A percentile compares a stretch with the other conserved stretches of the same genome.
These are phyloP conservation scores for Cataglyphis hispanica DNA, from an alignment of 1,140 invertebrate genomes.

Conservation along the genomic window DNA sequence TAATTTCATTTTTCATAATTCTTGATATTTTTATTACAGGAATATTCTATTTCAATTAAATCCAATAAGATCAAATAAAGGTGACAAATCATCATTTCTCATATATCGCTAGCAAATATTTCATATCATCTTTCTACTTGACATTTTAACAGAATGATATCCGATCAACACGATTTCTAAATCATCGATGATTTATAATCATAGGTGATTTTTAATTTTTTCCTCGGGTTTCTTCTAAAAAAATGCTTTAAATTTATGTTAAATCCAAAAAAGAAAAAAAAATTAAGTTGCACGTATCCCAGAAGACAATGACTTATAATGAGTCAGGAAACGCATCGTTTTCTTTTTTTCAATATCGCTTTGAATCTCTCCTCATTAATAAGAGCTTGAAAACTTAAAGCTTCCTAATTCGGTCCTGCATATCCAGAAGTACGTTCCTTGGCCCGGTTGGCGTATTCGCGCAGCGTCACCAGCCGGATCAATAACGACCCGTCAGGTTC, in stretches of 20 bases:
- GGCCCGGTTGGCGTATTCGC: conserved; percentile 70
- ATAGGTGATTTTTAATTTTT: not conserved
- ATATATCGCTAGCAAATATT: not conserved
- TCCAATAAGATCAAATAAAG: not conserved
- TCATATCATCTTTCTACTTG: not conserved
- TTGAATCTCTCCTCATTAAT: not conserved
- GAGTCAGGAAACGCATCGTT: not conserved
- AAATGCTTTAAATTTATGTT: not conserved
- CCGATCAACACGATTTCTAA: not conserved
- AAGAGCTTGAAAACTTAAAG: not conserved
- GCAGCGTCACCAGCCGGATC: conserved; percentile 63
- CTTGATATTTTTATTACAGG: not conserved
- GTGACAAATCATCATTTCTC: not conserved
- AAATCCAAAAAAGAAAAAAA: not conserved
- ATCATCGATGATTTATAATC: no score
- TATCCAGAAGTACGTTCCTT: conserved; percentile 45
- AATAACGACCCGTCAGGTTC: conserved; percentile 67
- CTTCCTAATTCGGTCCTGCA: conserved; percentile 29
- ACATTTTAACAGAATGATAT: not conserved
- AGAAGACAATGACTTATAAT: not conserved
- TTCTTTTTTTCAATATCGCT: not conserved
- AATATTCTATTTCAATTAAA: not conserved
- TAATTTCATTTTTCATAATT: not conserved
- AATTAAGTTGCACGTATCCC: no score
- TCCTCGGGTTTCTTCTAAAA: not conserved